Percentiles rank a stretch among this genome's conserved stretches.
These are phyloP conservation scores for Odontamblyopus rebecca DNA, from an alignment of 2,797 vertebrate genomes.

Conservation along the genomic window DNA sequence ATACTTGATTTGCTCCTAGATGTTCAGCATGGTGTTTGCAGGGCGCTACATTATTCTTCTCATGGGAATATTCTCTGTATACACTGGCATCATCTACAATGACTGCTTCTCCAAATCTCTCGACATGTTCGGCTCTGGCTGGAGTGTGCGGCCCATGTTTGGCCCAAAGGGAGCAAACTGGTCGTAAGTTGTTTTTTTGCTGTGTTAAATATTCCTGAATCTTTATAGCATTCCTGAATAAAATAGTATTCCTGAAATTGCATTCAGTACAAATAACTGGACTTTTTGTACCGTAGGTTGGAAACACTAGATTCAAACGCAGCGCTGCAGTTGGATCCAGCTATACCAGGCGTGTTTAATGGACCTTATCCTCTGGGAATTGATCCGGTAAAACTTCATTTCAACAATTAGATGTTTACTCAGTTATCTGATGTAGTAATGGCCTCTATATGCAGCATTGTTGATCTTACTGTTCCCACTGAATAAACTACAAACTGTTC, in stretches of 20 bases:
- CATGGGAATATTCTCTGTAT: constrained; percentile 95
- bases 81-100: constrained; percentile 97
- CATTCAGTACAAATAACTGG: background rate
- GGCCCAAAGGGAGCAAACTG: constrained; percentile 74
- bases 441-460: background rate
- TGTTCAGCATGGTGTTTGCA: constrained; percentile 93
- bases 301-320: constrained; percentile 79
- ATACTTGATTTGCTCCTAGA: constrained; percentile 70
- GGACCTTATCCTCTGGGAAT: constrained; percentile 97
- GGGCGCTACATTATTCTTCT: constrained; percentile 96
- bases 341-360: constrained; percentile 87
- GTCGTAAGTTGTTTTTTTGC: constrained; percentile 82
- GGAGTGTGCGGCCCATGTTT: constrained; percentile 95
- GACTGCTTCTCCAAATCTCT: constrained; percentile 98
- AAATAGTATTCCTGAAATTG: background rate
- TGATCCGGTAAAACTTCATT: constrained; percentile 84
- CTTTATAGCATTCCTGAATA: too few species aligned
- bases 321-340: constrained; percentile 90
- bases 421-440: background rate
- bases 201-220: background rate
- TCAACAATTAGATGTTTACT: background rate
- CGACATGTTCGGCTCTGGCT: constrained; percentile 92
- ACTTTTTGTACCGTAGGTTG: constrained; percentile 68
- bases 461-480: background rate
- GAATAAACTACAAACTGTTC: background rate